Percentiles rank a stretch among this genome's conserved stretches.
These are phyloP conservation scores for Characodon lateralis DNA, from an alignment of 2,797 vertebrate species.

Conservation along the genomic window DNA sequence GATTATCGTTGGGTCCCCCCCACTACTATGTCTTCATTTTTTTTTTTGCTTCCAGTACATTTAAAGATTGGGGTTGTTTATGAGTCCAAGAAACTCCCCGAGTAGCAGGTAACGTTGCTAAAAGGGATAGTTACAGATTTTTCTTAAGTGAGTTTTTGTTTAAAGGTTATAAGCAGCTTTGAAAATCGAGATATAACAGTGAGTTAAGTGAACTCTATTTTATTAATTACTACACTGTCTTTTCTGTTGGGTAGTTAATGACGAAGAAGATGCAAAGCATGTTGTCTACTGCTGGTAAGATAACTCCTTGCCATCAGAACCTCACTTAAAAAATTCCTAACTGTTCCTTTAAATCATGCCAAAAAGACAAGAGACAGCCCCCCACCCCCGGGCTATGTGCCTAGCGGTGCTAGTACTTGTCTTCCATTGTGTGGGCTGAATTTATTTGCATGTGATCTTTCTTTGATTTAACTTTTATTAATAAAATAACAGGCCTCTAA, in stretches of 20 bases:
- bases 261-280: too few species aligned
- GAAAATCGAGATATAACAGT: neutral
- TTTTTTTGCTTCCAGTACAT: slow-evolving; percentile 6
- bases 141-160: neutral
- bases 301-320: neutral
- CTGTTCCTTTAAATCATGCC: slow-evolving; percentile 30
- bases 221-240: neutral
- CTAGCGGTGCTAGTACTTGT: slow-evolving; percentile 46
- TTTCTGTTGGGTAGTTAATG: neutral
- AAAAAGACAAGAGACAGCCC: slow-evolving; percentile 30
- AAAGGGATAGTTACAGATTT: slow-evolving; percentile 1
- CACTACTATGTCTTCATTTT: slow-evolving; percentile 20
- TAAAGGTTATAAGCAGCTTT: neutral
- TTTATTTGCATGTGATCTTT: slow-evolving; percentile 37
- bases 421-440: slow-evolving; percentile 29
- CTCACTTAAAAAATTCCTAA: neutral
- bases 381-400: slow-evolving; percentile 30
- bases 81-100: slow-evolving; percentile 22
- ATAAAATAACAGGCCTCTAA: slow-evolving; percentile 53
- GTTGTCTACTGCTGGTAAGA: too few species aligned
- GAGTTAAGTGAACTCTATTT: neutral
- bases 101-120: slow-evolving; percentile 32
- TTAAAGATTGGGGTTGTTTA: neutral
- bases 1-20: neutral
- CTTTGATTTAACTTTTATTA: slow-evolving; percentile 12